Conservation (phyloP, 1,140 invertebrate genomes). For the Caenorhabditis inopinata region DNA sequence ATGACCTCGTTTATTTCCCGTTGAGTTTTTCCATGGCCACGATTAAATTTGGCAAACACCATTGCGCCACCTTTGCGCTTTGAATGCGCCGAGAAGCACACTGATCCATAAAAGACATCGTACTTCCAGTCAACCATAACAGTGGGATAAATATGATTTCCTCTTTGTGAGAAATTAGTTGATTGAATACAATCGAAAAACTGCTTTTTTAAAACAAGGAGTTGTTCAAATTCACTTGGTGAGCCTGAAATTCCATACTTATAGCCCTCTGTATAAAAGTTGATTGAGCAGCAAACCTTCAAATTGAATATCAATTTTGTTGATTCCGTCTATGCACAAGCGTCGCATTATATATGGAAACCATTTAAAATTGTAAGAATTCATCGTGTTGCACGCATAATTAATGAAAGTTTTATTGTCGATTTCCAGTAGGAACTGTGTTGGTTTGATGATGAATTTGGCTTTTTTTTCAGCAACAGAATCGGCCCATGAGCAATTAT, state of each 20-base stretch:
- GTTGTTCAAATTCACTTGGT: neutral
- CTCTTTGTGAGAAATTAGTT: neutral
- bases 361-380: neutral
- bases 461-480: too few relatives aligned
- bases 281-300: neutral
- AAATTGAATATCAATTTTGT: neutral
- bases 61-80: neutral
- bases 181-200: neutral
- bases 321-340: neutral
- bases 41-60: neutral
- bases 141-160: neutral
- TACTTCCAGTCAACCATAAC: neutral
- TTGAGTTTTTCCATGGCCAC: neutral
- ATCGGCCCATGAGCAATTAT: neutral
- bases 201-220: neutral
- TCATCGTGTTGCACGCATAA: too few relatives aligned
- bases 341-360: neutral
- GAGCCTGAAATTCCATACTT: neutral
- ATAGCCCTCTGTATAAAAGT: neutral
- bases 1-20: neutral
- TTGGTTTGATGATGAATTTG: neutral
- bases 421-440: neutral
- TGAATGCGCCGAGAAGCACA: neutral
- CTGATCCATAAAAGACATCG: neutral
- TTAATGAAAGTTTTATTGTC: neutral